Evolutionary conservation across 1,140 invertebrate species (phyloP).

Genomic region (Mya arenaria): DNA sequence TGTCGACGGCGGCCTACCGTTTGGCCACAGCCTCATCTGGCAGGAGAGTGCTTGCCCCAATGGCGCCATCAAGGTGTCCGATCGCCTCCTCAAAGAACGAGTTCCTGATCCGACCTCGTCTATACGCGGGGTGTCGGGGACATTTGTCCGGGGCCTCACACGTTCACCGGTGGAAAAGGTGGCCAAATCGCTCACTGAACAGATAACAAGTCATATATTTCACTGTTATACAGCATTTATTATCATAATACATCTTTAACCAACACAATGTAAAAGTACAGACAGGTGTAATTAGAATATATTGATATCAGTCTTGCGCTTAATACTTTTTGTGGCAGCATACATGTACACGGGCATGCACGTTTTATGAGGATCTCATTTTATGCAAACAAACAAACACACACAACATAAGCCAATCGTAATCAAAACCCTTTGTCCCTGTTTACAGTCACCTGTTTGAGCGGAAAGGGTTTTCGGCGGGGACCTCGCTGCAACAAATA

Average conservation of each 20-base stretch:
- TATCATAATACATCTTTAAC: no score
- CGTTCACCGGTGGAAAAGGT: constrained; percentile 5
- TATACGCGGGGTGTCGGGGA: constrained; percentile 1
- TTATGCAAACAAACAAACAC: no score
- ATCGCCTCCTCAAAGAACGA: constrained; percentile 16
- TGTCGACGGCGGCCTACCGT: constrained; percentile 95
- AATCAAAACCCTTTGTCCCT: no score
- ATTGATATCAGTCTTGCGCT: no score
- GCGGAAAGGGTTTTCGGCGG: constrained; percentile 5
- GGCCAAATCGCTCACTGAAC: not conserved
- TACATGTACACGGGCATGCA: no score
- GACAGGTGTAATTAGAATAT: no score
- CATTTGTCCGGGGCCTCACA: constrained; percentile 5
- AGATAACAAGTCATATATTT: constrained; percentile 11
- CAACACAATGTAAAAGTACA: no score
- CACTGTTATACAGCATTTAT: no score
- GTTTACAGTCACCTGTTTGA: constrained; percentile 52
- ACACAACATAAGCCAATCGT: no score
- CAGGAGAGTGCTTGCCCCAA: not conserved
- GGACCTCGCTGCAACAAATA: constrained; percentile 92
- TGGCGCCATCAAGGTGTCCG: not conserved
- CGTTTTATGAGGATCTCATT: no score
- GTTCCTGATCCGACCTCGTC: constrained; percentile 8
- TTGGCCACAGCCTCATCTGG: constrained; percentile 96
- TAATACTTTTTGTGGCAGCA: no score